Evolutionary conservation across 2,888 invertebrate genomes (phyloP), one percentile per base, ranked within the genome.

Genomic region (Cyaniris semiargus): DNA sequence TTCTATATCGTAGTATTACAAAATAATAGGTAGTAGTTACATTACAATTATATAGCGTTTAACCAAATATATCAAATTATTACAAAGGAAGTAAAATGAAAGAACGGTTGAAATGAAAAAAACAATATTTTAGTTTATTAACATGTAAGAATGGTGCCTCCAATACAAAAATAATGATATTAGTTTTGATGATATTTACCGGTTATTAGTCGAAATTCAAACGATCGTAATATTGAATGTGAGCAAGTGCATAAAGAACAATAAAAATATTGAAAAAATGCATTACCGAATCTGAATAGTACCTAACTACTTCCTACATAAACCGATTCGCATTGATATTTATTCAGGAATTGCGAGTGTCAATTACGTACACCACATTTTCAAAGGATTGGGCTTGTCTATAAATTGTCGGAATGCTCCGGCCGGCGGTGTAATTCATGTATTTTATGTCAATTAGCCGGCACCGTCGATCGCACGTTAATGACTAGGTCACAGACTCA

Each of bases 401-500:
- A 71, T 74, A 74, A 48, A 23, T 74, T 74, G 27, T 8, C 74
- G 27, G 27, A 27, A 48, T 74, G 44, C 27, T 27, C 18, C 3
- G 74, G 5, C 6, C 27, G 44, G 48, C 23, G 7, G 48, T 13
- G 10, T 74, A 53, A 74, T 53, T 74, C 53, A 74, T 74, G 53
- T 53, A 74, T 74, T 74, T 74, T 74, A 74, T 74, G 74, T 74
- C 74, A 74, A 74, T 74, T 74, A 53, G 44, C 18, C 18, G 18
- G 74, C 13, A 71, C 72, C 7, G 23, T 23, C 72, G 44, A 74
- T 23, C 44, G 74, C 48, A 21, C 74, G 48, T 18, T 48, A 74
- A 74, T 27, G 74, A 74, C 74, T 53, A 74, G 74, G 74, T 74
- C 74, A 74, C 48, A 74, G 74, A 74, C 23, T 74, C 74, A 53